Evolutionary conservation across 2,888 invertebrate genomes (phyloP).

Genomic region (Carabus problematicus): DNA sequence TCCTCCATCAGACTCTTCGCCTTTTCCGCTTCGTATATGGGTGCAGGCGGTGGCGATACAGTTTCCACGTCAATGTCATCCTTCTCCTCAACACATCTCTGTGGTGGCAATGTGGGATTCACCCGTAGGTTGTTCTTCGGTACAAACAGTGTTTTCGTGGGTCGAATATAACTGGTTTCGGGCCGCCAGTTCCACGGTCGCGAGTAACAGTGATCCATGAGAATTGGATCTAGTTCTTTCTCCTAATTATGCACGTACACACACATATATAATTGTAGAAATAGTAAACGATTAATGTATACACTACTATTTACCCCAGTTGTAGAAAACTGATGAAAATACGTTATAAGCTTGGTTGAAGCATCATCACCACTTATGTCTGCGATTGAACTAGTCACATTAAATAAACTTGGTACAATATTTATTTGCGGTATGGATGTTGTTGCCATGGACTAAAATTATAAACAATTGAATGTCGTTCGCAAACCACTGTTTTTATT

Average conservation of each 20-base stretch:
- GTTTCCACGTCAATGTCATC: constrained; percentile 61
- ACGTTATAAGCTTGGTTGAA: constrained; percentile 36
- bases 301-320: constrained; percentile 28
- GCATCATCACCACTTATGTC: constrained; percentile 30
- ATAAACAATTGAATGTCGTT: background rate
- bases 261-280: constrained; percentile 48
- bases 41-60: constrained; percentile 56
- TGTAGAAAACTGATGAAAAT: constrained; percentile 31
- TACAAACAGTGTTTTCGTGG: constrained; percentile 64
- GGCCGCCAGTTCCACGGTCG: constrained; percentile 74
- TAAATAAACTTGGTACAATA: constrained; percentile 16
- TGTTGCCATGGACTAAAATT: constrained; percentile 29
- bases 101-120: constrained; percentile 48
- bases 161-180: constrained; percentile 68
- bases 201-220: constrained; percentile 77
- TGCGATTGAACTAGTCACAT: constrained; percentile 23
- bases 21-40: constrained; percentile 67
- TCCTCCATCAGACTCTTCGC: constrained; percentile 74
- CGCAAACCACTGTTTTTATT: background rate
- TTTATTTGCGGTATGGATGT: constrained; percentile 34
- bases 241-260: too few species aligned
- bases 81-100: constrained; percentile 51
- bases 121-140: constrained; percentile 48
- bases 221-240: constrained; percentile 57
- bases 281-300: background rate